Evolutionary conservation across 2,797 vertebrate species (phyloP), one percentile per base, ranked within the genome.

Genomic region (Diceros bicornis): DNA sequence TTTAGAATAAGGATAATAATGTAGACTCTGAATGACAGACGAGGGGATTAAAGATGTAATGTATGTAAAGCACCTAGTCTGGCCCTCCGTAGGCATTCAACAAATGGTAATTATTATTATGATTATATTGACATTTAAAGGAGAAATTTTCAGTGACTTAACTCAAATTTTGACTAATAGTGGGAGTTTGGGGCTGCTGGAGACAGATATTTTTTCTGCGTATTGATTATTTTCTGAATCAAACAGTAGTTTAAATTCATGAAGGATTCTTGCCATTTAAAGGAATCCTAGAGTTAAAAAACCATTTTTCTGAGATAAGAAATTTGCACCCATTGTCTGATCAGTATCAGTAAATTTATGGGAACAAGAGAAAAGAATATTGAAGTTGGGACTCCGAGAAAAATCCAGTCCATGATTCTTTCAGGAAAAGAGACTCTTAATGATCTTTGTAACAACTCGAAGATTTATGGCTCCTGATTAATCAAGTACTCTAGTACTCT

Each of bases 1-100:
- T 95, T 97, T 96, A 98, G 94, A 98, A 96, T 92, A 90, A 95
- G 77, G 94, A 96, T 92, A 98, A 96, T 98, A 96, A 97, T 78
- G 85, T 84, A 71, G 75, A 88, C 87, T 97, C 92, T 96, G 90
- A 97, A 96, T 94, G 92, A 94, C 94, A 87, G 84, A 61, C 34
- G 14, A 85, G 85, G 62, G 97, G 97, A 98, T 98, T 98, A 98
- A 94, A 96, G 81, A 97, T 91, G 77, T 97, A 96, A 97, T 98
- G 25, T 97, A 97, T 98, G 96, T 96, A 98, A 97, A 98, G 97
- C 94, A 96, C 68, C 55, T 66, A 94, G 71, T 69, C 95, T 88
- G 79, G 29, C 41, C 94, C 59, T 94, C 79, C 4, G 14, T 62
- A 79, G 84, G 92, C 96, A 98, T 98, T 98, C 96, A 98, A 57